Evolutionary conservation across 2,888 invertebrate genomes (phyloP).

Genomic region (Rhaphigaster nebulosa): DNA sequence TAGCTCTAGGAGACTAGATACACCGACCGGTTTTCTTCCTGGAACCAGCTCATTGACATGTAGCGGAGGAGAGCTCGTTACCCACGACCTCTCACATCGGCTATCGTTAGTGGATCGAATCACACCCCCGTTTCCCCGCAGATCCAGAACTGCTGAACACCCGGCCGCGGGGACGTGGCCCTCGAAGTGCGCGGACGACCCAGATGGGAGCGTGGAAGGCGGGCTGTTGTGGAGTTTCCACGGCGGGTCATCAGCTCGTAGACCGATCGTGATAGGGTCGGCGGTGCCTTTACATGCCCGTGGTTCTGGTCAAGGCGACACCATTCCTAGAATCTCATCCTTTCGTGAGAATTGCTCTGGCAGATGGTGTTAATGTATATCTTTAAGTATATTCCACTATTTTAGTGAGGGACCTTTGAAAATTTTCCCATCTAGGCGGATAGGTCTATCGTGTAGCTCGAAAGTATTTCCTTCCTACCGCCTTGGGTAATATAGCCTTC

Average conservation of each 20-base stretch:
- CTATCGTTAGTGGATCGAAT: slow-evolving; percentile 14
- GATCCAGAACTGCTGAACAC: neutral
- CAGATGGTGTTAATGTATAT: slow-evolving; percentile 27
- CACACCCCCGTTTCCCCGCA: neutral
- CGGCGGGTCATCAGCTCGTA: neutral
- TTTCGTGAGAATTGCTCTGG: neutral
- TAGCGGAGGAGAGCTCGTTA: neutral
- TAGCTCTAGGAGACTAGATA: neutral
- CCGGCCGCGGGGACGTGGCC: neutral
- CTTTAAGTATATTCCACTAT: neutral
- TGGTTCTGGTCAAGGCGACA: neutral
- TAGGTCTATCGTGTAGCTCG: neutral
- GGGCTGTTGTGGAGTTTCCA: neutral
- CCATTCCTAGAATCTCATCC: slow-evolving; percentile 19
- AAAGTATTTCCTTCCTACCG: neutral
- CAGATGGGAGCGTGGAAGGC: slow-evolving; percentile 42
- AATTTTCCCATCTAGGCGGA: neutral
- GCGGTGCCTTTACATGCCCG: slow-evolving; percentile 31
- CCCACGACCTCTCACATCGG: slow-evolving; percentile 2
- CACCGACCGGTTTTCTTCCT: neutral
- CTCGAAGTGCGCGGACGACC: neutral
- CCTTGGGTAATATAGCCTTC: no score
- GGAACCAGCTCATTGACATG: slow-evolving; percentile 2
- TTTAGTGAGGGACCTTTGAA: neutral
- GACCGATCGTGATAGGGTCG: slow-evolving; percentile 11